Evolutionary conservation across 1,140 invertebrate species (phyloP).

Genomic region (Cyclina sinensis): DNA sequence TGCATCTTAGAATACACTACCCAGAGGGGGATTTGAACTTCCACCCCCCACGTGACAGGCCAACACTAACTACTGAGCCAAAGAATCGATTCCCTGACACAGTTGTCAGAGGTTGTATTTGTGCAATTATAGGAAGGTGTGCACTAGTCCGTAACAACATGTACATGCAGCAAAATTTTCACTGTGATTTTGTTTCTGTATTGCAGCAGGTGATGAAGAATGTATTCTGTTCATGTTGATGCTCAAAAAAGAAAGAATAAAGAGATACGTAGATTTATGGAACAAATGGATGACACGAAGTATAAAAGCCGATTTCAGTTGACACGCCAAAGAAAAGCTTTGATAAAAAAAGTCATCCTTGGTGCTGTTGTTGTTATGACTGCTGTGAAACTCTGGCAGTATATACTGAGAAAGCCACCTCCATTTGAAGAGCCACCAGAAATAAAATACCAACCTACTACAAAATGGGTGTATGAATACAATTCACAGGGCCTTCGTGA

Average conservation of each 20-base stretch:
- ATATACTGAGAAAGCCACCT: background rate
- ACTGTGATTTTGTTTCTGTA: too few relatives aligned
- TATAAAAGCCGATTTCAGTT: background rate
- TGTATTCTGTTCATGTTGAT: constrained; percentile 18
- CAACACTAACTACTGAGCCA: too few relatives aligned
- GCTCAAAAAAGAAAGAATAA: constrained; percentile 28
- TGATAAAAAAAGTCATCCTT: background rate
- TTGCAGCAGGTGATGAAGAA: constrained; percentile 6
- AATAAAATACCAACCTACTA: background rate
- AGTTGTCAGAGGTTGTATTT: too few relatives aligned
- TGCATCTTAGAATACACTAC: too few relatives aligned
- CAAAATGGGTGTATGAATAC: constrained; percentile 31
- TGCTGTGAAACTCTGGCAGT: background rate
- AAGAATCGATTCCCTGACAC: too few relatives aligned
- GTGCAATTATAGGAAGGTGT: too few relatives aligned
- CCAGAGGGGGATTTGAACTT: too few relatives aligned
- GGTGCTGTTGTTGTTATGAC: background rate
- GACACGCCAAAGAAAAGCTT: background rate
- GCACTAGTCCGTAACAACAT: too few relatives aligned
- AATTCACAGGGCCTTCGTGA: constrained; percentile 39
- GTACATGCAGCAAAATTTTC: too few relatives aligned
- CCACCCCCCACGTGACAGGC: too few relatives aligned
- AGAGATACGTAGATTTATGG: background rate
- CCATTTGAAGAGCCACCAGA: background rate
- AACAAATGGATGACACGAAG: background rate